A percentile compares a stretch with the other conserved stretches of the same genome.
Conservation (phyloP, 2,888 invertebrate species). For the Perizoma affinitatum region DNA sequence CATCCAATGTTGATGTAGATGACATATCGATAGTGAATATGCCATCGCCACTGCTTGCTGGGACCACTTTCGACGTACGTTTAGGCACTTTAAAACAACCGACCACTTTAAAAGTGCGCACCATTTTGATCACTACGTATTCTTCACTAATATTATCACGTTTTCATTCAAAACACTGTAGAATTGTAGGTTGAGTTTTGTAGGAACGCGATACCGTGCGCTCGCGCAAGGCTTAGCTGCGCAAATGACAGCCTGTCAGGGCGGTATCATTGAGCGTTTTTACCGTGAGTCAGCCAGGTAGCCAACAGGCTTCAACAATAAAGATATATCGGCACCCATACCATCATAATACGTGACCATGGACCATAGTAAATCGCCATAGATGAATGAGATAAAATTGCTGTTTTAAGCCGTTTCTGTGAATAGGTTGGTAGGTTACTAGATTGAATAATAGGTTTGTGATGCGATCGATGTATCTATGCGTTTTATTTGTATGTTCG, state of each 20-base stretch:
- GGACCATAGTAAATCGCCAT: slow-evolving; percentile 19
- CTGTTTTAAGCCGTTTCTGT: slow-evolving; percentile 15
- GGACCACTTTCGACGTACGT: slow-evolving; percentile 66
- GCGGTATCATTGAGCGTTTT: slow-evolving; percentile 28
- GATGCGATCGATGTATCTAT: neutral
- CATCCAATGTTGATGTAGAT: slow-evolving; percentile 71
- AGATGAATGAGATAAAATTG: slow-evolving; percentile 23
- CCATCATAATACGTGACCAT: slow-evolving; percentile 5
- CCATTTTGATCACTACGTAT: slow-evolving; percentile 53
- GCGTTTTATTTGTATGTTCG: neutral
- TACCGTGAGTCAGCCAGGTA: slow-evolving; percentile 39
- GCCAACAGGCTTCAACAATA: slow-evolving; percentile 8
- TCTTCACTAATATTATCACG: slow-evolving; percentile 40
- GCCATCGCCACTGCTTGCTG: slow-evolving; percentile 59
- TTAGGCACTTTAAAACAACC: slow-evolving; percentile 69
- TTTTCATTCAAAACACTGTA: slow-evolving; percentile 39
- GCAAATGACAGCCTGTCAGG: slow-evolving; percentile 35
- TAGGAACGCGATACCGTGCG: slow-evolving; percentile 59
- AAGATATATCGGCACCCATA: slow-evolving; percentile 6
- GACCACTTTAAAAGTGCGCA: slow-evolving; percentile 68
- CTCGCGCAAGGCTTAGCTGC: slow-evolving; percentile 35
- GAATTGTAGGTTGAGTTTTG: slow-evolving; percentile 9
- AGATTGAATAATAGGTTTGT: neutral
- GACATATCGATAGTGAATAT: slow-evolving; percentile 73
- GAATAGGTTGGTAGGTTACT: slow-evolving; percentile 8